Conservation (phyloP, 1,140 invertebrate species). For the Aplysia californica region DNA sequence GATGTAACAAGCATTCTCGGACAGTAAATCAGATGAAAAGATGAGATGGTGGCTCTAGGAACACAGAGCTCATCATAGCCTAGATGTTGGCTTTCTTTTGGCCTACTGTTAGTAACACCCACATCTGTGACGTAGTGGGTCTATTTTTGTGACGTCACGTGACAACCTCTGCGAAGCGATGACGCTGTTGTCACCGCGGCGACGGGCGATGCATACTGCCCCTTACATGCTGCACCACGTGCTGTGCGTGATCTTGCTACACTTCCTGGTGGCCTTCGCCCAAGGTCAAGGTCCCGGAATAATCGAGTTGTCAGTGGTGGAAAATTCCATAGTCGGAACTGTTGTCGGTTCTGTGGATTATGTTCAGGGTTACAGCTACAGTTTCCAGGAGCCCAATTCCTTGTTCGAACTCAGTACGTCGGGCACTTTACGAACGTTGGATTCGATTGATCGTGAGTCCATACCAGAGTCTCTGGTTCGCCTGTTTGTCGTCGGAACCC, state of each 20-base stretch:
- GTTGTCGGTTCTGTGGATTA: conserved; percentile 33
- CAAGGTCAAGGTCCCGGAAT: conserved; percentile 43
- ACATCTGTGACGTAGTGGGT: not conserved
- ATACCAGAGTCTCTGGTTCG: conserved; percentile 35
- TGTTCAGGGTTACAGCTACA: conserved; percentile 27
- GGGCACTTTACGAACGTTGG: conserved; percentile 37
- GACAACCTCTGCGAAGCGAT: not conserved
- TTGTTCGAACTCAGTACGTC: conserved; percentile 40
- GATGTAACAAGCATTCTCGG: not conserved
- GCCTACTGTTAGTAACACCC: not conserved
- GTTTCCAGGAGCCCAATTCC: conserved; percentile 35
- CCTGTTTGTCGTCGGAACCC: conserved; percentile 38
- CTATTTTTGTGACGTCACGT: not conserved
- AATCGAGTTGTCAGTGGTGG: conserved; percentile 32
- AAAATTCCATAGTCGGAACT: conserved; percentile 33
- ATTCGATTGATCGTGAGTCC: conserved; percentile 43
- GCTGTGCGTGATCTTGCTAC: conserved; percentile 34
- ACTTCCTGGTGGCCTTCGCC: conserved; percentile 40
- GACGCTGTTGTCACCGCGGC: not conserved
- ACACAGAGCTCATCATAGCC: not conserved
- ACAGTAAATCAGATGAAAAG: not conserved
- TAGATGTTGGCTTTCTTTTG: not conserved
- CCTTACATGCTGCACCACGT: conserved; percentile 26
- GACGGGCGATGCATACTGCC: not conserved
- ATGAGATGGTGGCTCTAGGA: not conserved